Base-by-base conservation (phyloP, 2,888 invertebrate species). In the Galeopsomyia nigrocyanea region DNA sequence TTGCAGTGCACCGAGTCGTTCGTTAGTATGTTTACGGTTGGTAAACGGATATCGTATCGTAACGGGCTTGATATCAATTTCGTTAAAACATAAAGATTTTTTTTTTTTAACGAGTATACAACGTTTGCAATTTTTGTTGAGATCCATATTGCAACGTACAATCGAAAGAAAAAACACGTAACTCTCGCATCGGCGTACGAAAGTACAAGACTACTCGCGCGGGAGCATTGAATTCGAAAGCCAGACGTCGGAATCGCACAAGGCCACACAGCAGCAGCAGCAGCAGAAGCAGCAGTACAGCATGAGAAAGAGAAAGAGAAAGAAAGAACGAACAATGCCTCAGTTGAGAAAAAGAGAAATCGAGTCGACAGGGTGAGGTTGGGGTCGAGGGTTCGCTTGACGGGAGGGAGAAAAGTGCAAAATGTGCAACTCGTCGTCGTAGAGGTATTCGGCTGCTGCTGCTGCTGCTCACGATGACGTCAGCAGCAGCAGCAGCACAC, bases 361-460 rank as follows among this genome's bases (percentile, higher is more conserved):
- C 70, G 61, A 73, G 74, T 69, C 70, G 74, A 53, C 57, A 26
- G 56, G 10, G 56, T 55, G 64, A 17, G 56, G 60, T 17, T 7
- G 60, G 31, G 60, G 60, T 60, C 60, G 31, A n/a, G 58, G n/a
- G 50, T 49, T 21, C 3, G 50, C 49, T 10, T 31, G 46, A 31
- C 46, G 74, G 77, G 78, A 77, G 74, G 75, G 76, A 78, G 80
- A 84, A 84, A 84, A 84, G 81, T 83, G 84, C 83, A 81, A 83
- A 84, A 84, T 82, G 83, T 82, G 82, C 83, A 83, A 80, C 78
- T 74, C 70, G 71, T 69, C 73, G 76, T 73, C 72, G 49, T 75
- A 71, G 75, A 17, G 19, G 14, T 49, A 17, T 50, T 22, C 58
- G 17, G 57, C 22, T 13, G 22, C 56, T 47, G 9, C 21, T 21